These are phyloP conservation scores for Tortricodes alternella DNA, from an alignment of 2,888 invertebrate species.

Conservation along the genomic window DNA sequence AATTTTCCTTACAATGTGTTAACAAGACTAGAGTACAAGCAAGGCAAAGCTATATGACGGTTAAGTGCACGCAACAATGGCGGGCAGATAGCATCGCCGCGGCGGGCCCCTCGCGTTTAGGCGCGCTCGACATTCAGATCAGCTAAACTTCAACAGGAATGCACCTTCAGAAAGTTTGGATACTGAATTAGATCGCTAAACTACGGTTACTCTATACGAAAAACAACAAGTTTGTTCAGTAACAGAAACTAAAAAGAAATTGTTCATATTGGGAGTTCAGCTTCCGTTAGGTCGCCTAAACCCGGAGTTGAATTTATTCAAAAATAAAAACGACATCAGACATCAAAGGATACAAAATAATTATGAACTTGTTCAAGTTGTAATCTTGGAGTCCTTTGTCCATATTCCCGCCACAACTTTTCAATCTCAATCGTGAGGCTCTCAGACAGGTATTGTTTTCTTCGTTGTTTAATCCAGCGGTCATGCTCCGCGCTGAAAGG, in stretches of 20 bases:
- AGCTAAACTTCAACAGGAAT: conserved; percentile 18
- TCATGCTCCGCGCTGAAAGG: conserved; percentile 30
- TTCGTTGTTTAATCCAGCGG: conserved; percentile 37
- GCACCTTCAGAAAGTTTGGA: no score
- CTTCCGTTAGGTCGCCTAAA: conserved; percentile 1
- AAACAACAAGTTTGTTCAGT: neutral
- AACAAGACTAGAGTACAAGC: conserved; percentile 72
- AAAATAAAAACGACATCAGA: conserved; percentile 21
- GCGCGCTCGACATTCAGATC: conserved; percentile 34
- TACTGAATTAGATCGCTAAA: neutral
- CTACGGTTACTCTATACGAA: neutral
- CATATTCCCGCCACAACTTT: conserved; percentile 35
- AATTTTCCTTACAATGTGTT: conserved; percentile 81
- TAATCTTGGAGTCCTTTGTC: conserved; percentile 36
- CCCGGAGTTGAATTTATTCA: conserved; percentile 6
- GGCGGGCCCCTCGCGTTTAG: conserved; percentile 50
- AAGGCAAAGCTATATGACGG: conserved; percentile 64
- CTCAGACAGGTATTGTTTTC: conserved; percentile 37
- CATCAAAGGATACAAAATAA: conserved; percentile 30
- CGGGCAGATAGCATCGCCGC: conserved; percentile 71
- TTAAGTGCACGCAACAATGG: conserved; percentile 80
- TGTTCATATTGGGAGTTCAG: neutral
- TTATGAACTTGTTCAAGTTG: conserved; percentile 32
- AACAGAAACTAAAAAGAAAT: neutral
- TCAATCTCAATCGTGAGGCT: conserved; percentile 35